These are phyloP conservation scores for Corbicula japonica DNA, from an alignment of 2,888 invertebrate genomes.

Conservation along the genomic window DNA sequence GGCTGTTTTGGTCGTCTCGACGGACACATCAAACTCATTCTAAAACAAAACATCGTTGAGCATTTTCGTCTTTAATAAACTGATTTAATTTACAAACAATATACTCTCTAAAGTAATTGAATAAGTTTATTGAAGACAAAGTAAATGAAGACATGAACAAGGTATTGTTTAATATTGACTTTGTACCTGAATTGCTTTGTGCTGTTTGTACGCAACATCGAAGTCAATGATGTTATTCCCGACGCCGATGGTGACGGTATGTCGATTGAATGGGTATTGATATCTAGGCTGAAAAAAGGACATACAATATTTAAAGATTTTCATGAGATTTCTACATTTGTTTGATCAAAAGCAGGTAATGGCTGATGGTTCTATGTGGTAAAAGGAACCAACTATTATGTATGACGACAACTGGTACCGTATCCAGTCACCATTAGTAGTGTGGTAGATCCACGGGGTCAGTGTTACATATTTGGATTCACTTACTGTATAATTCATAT, in stretches of 20 bases:
- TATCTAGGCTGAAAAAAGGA: conserved; percentile 7
- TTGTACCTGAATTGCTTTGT: conserved; percentile 25
- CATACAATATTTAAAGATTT: background rate
- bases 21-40: too few relatives aligned
- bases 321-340: background rate
- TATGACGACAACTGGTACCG: too few relatives aligned
- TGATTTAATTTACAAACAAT: background rate
- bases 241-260: conserved; percentile 30
- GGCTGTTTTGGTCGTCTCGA: too few relatives aligned
- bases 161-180: background rate
- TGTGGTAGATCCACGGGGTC: too few relatives aligned
- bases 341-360: background rate
- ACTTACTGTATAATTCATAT: too few relatives aligned
- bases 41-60: background rate
- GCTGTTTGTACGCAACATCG: conserved; percentile 11
- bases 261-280: conserved; percentile 28
- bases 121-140: background rate
- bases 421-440: background rate
- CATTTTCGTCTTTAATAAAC: background rate
- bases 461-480: too few relatives aligned
- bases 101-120: background rate
- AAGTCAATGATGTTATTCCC: conserved; percentile 30
- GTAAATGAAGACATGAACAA: background rate
- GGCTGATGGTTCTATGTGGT: background rate
- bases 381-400: background rate